phyloP scores from a whole-genome alignment of 2,888 invertebrate species.

The Lycaena phlaeas region DNA sequence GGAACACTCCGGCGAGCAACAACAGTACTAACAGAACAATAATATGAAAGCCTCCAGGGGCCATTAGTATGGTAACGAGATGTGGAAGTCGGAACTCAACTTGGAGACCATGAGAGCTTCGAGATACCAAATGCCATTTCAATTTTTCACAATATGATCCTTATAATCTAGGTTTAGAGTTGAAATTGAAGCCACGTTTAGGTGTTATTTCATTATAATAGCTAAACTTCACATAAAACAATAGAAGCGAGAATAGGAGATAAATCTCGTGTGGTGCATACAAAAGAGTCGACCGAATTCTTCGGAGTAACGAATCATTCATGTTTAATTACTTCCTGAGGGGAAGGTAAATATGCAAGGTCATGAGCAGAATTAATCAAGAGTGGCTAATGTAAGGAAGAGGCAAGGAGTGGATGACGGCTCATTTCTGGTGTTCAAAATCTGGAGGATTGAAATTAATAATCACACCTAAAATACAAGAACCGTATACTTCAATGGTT shows the following conservation, averaged over 20 bases:
- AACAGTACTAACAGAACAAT: constrained; percentile 26
- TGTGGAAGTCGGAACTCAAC: constrained; percentile 21
- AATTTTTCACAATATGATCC: constrained; percentile 1
- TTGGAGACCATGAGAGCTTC: constrained; percentile 18
- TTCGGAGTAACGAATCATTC: neutral
- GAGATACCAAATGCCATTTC: constrained; percentile 7
- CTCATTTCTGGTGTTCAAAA: no score
- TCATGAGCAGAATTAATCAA: no score
- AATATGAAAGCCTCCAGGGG: constrained; percentile 36
- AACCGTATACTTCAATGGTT: no score
- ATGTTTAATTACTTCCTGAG: no score
- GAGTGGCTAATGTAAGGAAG: no score
- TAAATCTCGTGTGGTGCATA: constrained; percentile 7
- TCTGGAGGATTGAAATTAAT: no score
- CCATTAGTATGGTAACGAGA: constrained; percentile 48
- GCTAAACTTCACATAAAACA: constrained; percentile 16
- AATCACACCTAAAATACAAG: no score
- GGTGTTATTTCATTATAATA: constrained; percentile 12
- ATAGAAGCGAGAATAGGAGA: constrained; percentile 12
- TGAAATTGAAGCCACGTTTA: neutral
- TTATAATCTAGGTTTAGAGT: constrained; percentile 3
- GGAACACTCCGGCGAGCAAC: constrained; percentile 12
- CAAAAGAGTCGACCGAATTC: constrained; percentile 4
- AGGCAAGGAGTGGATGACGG: no score
- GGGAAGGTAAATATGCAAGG: no score